Percentiles rank a stretch among this genome's conserved stretches.
Evolutionary conservation across 2,888 invertebrate species (phyloP).

Genomic region (Pseudolycoriella hygida): DNA sequence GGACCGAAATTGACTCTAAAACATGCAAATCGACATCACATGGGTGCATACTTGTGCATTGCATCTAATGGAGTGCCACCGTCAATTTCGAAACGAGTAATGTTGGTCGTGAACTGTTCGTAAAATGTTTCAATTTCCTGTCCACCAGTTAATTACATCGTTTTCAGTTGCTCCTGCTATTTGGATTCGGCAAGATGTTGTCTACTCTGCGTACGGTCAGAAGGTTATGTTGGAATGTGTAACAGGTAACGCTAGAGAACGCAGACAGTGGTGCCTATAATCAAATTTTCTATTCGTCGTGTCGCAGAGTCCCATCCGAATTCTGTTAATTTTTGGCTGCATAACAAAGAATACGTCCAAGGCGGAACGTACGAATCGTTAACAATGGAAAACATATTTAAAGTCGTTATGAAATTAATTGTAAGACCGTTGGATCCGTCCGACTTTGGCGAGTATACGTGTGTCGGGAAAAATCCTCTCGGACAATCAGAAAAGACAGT

Average conservation of each 20-base stretch:
- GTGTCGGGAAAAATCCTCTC: conserved; percentile 62
- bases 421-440: conserved; percentile 42
- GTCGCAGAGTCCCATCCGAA: conserved; percentile 24
- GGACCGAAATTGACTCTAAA: conserved; percentile 22
- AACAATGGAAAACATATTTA: conserved; percentile 53
- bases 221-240: conserved; percentile 24
- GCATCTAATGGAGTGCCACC: conserved; percentile 29
- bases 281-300: no score
- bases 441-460: conserved; percentile 64
- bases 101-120: conserved; percentile 24
- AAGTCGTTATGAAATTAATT: conserved; percentile 54
- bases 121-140: not conserved
- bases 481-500: conserved; percentile 37
- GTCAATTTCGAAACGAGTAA: conserved; percentile 26
- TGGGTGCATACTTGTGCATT: conserved; percentile 27
- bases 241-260: no score
- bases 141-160: not conserved
- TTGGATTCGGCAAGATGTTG: conserved; percentile 23
- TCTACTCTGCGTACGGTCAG: conserved; percentile 24
- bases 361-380: conserved; percentile 29
- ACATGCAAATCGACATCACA: conserved; percentile 21
- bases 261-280: no score
- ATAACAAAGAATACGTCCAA: conserved; percentile 23
- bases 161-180: conserved; percentile 24
- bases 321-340: conserved; percentile 26